These are phyloP conservation scores for Dynastes maya DNA, from an alignment of 2,888 invertebrate species.

Conservation along the genomic window DNA sequence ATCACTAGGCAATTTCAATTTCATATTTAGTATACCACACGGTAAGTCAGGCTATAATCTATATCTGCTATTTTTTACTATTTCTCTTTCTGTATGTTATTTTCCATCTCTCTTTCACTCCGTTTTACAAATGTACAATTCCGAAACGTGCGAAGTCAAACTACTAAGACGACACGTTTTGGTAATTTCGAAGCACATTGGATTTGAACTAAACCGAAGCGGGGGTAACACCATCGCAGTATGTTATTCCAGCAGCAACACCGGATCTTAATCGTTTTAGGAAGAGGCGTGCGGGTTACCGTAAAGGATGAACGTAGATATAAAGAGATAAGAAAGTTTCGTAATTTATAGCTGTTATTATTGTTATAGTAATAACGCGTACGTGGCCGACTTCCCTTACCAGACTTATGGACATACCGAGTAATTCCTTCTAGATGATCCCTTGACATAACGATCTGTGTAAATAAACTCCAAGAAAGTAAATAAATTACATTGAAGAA, in stretches of 20 bases:
- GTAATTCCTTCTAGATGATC: neutral
- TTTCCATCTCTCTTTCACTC: no score
- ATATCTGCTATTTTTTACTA: no score
- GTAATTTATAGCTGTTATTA: slow-evolving; percentile 30
- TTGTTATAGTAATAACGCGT: slow-evolving; percentile 33
- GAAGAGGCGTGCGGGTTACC: slow-evolving; percentile 21
- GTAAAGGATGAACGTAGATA: slow-evolving; percentile 29
- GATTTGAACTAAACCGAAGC: slow-evolving; percentile 19
- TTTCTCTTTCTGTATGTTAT: no score
- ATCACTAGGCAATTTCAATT: no score
- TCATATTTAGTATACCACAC: no score
- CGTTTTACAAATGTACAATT: neutral
- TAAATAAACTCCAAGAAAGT: neutral
- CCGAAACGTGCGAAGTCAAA: slow-evolving; percentile 14
- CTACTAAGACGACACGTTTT: slow-evolving; percentile 15
- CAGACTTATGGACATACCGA: slow-evolving; percentile 8
- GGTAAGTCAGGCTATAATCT: no score
- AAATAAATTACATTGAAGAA: neutral
- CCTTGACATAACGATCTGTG: neutral
- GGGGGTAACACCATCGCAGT: slow-evolving; percentile 12
- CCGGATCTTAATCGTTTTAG: slow-evolving; percentile 32
- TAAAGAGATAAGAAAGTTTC: slow-evolving; percentile 37
- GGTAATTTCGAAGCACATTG: slow-evolving; percentile 7
- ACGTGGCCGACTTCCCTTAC: slow-evolving; percentile 11
- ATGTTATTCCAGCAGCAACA: neutral